Evolutionary conservation across 2,888 invertebrate species (phyloP), one percentile per base, ranked within the genome.

Genomic region (Pseudococcus viburni): DNA sequence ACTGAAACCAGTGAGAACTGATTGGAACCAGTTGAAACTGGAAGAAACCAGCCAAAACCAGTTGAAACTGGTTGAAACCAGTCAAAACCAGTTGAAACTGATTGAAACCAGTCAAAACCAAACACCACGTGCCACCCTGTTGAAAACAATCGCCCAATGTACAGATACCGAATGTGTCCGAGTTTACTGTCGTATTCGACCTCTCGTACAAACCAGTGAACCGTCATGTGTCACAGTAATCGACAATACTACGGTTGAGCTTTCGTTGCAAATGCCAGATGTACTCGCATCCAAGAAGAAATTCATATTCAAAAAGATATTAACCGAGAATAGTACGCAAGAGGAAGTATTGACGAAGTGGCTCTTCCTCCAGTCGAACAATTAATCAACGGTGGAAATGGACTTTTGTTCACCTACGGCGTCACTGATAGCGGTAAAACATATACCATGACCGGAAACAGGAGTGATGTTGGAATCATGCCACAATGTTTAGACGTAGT

Each of bases 371-470:
- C 99, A 19, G 95, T 99, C 0, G 95, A 97, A 91, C 95, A 96
- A 90, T 92, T 99, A 7, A 93, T 99, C 42, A 94, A 94, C 90
- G 99, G 99, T 22, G 96, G 96, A 92, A 99, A 98, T 92, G 97
- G 97, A 89, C 93, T 99, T 48, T 92, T 99, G 86, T 99, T 99
- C 92, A 97, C 99, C 0, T 99, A 99, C 91, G 99, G 99, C n/a
- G 97, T 99, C 6, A n/a, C n/a, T n/a, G n/a, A n/a, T n/a, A n/a
- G n/a, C n/a, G n/a, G n/a, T n/a, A n/a, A n/a, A n/a, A n/a, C 99
- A 0, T 97, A 95, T 91, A 99, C 99, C 0, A 98, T 99, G 96
- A 96, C 96, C 0, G 97, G 94, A 89, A 89, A 85, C 89, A 94
- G 97, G 6, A 17, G 8, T 3, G 90, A 90, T 91, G 95, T 96